These are phyloP conservation scores for Apogon talboti DNA, from an alignment of 2,797 vertebrate species.

Conservation along the genomic window DNA sequence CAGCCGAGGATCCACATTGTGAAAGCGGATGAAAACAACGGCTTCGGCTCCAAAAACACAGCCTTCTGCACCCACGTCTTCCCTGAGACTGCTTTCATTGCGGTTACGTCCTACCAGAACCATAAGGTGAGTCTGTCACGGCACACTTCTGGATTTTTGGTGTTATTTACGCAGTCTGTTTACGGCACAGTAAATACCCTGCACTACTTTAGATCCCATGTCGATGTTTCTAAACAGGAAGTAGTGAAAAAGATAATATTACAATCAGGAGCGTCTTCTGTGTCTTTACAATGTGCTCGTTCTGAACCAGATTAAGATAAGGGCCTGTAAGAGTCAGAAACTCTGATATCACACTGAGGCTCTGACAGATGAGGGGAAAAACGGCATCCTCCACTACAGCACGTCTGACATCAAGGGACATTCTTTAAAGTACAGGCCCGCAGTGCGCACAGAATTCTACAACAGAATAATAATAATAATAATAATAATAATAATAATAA, in stretches of 20 bases:
- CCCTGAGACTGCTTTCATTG: slow-evolving; percentile 95
- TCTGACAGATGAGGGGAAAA: slow-evolving; percentile 59
- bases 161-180: background rate
- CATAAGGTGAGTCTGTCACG: slow-evolving; percentile 88
- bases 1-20: slow-evolving; percentile 98
- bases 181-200: background rate
- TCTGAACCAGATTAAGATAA: slow-evolving; percentile 16
- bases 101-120: slow-evolving; percentile 98
- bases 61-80: slow-evolving; percentile 98
- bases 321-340: slow-evolving; percentile 38
- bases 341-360: slow-evolving; percentile 49
- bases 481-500: too few relatives aligned
- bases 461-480: too few relatives aligned
- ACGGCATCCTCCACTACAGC: slow-evolving; percentile 41
- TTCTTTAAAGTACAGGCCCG: slow-evolving; percentile 19
- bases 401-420: slow-evolving; percentile 60
- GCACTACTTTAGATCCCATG: background rate
- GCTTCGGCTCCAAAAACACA: slow-evolving; percentile 98
- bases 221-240: slow-evolving; percentile 1
- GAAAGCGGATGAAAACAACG: slow-evolving; percentile 98
- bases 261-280: background rate
- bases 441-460: slow-evolving; percentile 37
- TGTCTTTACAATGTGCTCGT: background rate
- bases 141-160: background rate
- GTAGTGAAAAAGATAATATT: background rate